Percentiles rank a stretch among this genome's conserved stretches.
Evolutionary conservation across 2,113 vertebrate species (phyloP).

Genomic region (Hydrolagus affinis): DNA sequence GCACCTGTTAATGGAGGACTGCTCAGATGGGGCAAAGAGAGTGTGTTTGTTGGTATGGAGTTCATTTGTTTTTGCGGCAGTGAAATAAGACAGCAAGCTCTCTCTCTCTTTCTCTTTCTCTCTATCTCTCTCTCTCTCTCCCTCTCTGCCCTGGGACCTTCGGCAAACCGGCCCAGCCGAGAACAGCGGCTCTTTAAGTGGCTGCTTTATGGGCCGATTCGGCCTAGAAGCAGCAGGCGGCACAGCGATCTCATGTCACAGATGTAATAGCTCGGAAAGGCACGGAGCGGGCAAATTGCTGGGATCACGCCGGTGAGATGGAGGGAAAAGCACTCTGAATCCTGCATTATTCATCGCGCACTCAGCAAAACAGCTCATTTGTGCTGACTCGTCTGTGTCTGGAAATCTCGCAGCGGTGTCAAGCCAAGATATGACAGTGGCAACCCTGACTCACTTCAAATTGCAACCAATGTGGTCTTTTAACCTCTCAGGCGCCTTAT

Average conservation of each 20-base stretch:
- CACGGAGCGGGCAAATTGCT: background rate
- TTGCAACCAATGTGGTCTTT: too few relatives aligned
- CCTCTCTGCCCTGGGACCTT: background rate
- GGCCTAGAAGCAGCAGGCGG: background rate
- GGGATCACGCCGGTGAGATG: background rate
- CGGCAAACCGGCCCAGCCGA: background rate
- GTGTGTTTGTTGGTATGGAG: too few relatives aligned
- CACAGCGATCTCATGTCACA: background rate
- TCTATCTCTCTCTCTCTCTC: too few relatives aligned
- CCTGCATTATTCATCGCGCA: background rate
- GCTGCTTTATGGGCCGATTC: background rate
- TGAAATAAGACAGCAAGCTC: too few relatives aligned
- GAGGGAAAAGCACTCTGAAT: background rate
- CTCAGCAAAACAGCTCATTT: background rate
- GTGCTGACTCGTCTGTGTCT: background rate
- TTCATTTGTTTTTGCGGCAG: too few relatives aligned
- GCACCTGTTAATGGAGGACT: too few relatives aligned
- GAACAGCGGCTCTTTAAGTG: background rate
- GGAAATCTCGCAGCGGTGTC: background rate
- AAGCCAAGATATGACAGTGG: background rate
- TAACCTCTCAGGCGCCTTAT: too few relatives aligned
- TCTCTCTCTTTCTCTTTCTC: too few relatives aligned
- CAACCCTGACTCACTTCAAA: too few relatives aligned
- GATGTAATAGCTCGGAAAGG: slow-evolving; percentile 1
- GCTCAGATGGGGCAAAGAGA: too few relatives aligned